Conservation (phyloP, 2,888 invertebrate species). For the Frankliniella fusca region DNA sequence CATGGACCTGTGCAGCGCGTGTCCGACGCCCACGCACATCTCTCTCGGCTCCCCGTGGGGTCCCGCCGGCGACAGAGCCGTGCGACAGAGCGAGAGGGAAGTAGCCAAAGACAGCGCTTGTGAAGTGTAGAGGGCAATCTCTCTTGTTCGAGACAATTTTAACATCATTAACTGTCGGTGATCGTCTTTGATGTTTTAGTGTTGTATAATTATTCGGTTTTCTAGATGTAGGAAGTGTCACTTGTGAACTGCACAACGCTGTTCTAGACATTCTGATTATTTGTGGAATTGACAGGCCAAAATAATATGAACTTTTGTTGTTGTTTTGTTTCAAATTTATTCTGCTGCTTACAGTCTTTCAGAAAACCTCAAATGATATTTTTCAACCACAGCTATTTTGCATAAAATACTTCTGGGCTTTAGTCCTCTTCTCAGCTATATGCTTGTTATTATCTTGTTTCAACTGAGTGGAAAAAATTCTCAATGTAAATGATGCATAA, state of each 20-base stretch:
- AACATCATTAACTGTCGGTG: too few relatives aligned
- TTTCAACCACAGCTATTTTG: neutral
- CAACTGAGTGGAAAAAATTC: neutral
- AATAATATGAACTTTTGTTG: too few relatives aligned
- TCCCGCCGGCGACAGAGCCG: neutral
- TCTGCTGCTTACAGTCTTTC: slow-evolving; percentile 5
- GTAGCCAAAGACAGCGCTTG: neutral
- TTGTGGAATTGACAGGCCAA: too few relatives aligned
- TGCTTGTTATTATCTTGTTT: neutral
- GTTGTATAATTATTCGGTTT: too few relatives aligned
- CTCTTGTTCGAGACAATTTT: too few relatives aligned
- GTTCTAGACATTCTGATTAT: too few relatives aligned
- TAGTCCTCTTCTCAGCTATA: neutral
- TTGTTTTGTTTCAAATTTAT: neutral
- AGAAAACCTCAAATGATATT: slow-evolving; percentile 1
- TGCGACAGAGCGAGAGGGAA: neutral
- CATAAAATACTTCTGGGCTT: neutral
- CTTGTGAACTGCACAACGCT: too few relatives aligned
- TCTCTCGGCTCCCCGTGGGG: too few relatives aligned
- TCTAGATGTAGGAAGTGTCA: neutral
- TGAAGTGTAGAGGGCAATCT: too few relatives aligned
- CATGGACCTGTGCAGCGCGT: neutral
- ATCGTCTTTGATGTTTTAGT: too few relatives aligned
- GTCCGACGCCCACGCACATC: too few relatives aligned
- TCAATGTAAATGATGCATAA: neutral